Conservation (phyloP, 2,888 invertebrate species). For the Aleiodes testaceus region DNA sequence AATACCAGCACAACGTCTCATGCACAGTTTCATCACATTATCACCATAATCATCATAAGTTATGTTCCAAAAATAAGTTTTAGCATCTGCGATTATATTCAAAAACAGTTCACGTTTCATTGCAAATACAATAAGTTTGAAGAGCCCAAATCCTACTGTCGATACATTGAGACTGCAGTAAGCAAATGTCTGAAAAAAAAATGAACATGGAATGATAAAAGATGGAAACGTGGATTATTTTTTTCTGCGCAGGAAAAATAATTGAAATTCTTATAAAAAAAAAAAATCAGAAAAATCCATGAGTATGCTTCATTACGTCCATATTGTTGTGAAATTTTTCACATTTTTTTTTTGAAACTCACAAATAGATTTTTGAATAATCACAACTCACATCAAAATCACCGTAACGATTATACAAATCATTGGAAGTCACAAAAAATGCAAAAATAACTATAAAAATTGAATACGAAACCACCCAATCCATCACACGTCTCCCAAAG, state of each 20-base stretch:
- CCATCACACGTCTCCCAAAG: slow-evolving; percentile 44
- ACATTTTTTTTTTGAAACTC: no score
- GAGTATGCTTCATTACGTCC: no score
- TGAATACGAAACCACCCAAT: slow-evolving; percentile 50
- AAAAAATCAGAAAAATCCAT: no score
- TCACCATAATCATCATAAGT: slow-evolving; percentile 50
- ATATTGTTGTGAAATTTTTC: no score
- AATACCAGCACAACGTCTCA: background rate
- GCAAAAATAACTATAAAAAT: slow-evolving; percentile 39
- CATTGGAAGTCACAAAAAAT: slow-evolving; percentile 42
- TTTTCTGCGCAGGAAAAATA: no score
- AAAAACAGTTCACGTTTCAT: background rate
- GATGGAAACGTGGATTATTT: no score
- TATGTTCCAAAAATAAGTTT: slow-evolving; percentile 51
- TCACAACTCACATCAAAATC: slow-evolving; percentile 54
- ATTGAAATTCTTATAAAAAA: no score
- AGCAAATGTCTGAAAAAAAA: background rate
- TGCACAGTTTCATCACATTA: slow-evolving; percentile 45
- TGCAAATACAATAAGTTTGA: background rate
- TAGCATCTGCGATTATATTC: background rate
- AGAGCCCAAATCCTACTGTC: background rate
- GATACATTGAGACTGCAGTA: slow-evolving; percentile 2
- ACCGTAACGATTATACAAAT: slow-evolving; percentile 52
- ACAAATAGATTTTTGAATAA: no score
- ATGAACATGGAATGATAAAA: no score